These are phyloP conservation scores for Buceros bicornis DNA, from an alignment of 2,797 vertebrate genomes.

Conservation along the genomic window DNA sequence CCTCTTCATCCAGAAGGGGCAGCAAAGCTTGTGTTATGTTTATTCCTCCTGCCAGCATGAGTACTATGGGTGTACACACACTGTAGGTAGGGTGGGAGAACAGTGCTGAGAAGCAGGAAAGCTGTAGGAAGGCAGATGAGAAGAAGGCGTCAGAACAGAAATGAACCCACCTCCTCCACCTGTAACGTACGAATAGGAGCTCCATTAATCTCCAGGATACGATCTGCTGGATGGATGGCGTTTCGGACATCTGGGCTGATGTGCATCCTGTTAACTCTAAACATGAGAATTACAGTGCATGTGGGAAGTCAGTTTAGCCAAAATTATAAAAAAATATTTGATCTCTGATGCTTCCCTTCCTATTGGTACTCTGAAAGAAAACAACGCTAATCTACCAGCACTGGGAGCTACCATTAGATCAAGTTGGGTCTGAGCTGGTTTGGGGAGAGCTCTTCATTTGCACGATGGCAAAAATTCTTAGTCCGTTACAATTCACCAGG, in stretches of 20 bases:
- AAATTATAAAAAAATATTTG: not conserved
- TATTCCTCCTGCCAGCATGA: not conserved
- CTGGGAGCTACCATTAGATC: not conserved
- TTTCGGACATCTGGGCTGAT: slow-evolving; percentile 94
- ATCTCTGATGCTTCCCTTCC: not conserved
- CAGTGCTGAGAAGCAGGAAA: not conserved
- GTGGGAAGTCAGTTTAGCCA: not conserved
- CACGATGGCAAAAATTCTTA: not conserved
- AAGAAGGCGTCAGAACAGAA: not conserved
- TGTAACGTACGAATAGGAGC: slow-evolving; percentile 87
- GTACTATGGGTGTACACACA: not conserved
- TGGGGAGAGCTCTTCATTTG: not conserved
- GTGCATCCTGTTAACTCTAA: slow-evolving; percentile 92
- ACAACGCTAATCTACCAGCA: not conserved
- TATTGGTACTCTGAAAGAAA: not conserved
- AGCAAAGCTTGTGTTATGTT: not conserved
- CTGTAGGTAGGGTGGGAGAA: not conserved
- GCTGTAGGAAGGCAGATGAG: not conserved
- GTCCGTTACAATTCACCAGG: not conserved
- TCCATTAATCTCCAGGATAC: slow-evolving; percentile 96
- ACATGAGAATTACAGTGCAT: not conserved
- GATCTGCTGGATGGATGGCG: slow-evolving; percentile 94
- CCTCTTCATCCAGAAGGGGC: not conserved
- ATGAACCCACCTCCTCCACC: slow-evolving; percentile 88
- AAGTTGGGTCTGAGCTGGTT: not conserved